A percentile compares a stretch with the other conserved stretches of the same genome.
Evolutionary conservation across 2,888 invertebrate genomes (phyloP).

Genomic region (Tenthredo notha): DNA sequence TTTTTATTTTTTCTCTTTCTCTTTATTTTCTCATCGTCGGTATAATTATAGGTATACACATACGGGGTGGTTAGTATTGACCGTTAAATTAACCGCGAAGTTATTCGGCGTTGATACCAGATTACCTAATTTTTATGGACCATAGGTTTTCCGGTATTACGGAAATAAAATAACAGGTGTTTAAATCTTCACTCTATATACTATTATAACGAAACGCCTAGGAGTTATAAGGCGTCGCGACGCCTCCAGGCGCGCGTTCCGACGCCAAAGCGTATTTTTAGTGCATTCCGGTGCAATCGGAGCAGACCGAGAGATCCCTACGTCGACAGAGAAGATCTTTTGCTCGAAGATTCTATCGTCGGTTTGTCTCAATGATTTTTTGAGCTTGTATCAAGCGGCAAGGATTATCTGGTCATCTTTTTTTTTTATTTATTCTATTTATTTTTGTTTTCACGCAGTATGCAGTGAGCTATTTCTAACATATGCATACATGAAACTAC

Average conservation of each 20-base stretch:
- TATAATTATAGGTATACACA: neutral
- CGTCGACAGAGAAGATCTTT: slow-evolving; percentile 37
- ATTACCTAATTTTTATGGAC: slow-evolving; percentile 32
- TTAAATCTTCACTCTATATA: slow-evolving; percentile 20
- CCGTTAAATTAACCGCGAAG: slow-evolving; percentile 14
- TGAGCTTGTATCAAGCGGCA: neutral
- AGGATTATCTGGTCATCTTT: slow-evolving; percentile 23
- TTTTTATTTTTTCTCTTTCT: neutral
- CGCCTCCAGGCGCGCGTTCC: slow-evolving; percentile 48
- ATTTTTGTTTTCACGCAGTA: no score
- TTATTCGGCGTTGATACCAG: neutral
- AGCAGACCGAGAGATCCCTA: slow-evolving; percentile 17
- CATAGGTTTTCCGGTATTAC: neutral
- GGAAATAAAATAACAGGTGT: slow-evolving; percentile 29
- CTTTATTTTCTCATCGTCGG: neutral
- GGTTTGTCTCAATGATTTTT: slow-evolving; percentile 21
- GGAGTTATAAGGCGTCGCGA: slow-evolving; percentile 47
- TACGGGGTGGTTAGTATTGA: neutral
- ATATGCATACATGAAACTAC: neutral
- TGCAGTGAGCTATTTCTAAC: neutral
- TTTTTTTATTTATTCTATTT: slow-evolving; percentile 10
- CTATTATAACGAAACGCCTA: slow-evolving; percentile 14
- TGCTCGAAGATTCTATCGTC: slow-evolving; percentile 46
- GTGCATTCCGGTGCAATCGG: slow-evolving; percentile 54
- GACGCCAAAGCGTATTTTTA: slow-evolving; percentile 51